Base-by-base conservation (phyloP, 1,140 invertebrate genomes). In the Fopius arisanus region DNA sequence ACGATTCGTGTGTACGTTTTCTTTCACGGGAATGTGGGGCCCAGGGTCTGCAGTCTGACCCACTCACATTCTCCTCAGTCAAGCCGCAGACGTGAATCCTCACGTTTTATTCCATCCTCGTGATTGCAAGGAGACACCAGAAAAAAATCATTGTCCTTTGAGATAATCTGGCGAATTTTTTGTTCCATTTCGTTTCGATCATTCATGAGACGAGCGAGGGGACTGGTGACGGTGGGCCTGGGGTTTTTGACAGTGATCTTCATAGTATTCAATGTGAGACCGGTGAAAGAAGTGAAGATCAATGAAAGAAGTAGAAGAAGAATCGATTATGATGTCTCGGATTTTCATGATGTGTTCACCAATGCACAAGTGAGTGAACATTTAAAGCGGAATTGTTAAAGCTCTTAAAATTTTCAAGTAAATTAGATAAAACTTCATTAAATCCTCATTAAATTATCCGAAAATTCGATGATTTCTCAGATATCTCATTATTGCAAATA, bases 11-110 rank as follows among this genome's bases (percentile, higher is more conserved):
- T 21, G 66, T 67, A 41, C 26, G 12, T 37, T 59, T 29, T 33
- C 12, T n/a, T n/a, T n/a, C 21, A 29, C 54, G 68, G 29, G 67
- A 68, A 23, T 43, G 43, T 73, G 43, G 65, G 40, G 16, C 62
- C 23, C 31, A 48, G 40, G 54, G 37, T 73, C 51, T 26, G 51
- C 48, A 79, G 81, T 81, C 82, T 88, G 86, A 87, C 86, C 86
- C 82, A 87, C 84, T 87, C 82, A 86, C 86, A 87, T 86, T 88
- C 86, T 83, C 85, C 77, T 84, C 78, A 83, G 82, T 86, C 81
- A 78, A 75, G 80, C 77, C 68, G 54, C 63, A 76, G 75, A 78
- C 76, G 73, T 78, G 77, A 71, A 67, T 73, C 66, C 23, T 54
- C 41, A 59, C 51, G 68, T 31, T 77, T 40, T 67, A 74, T 33